Evolutionary conservation across 2,888 invertebrate species (phyloP).

Genomic region (Chymomyza caudatula): DNA sequence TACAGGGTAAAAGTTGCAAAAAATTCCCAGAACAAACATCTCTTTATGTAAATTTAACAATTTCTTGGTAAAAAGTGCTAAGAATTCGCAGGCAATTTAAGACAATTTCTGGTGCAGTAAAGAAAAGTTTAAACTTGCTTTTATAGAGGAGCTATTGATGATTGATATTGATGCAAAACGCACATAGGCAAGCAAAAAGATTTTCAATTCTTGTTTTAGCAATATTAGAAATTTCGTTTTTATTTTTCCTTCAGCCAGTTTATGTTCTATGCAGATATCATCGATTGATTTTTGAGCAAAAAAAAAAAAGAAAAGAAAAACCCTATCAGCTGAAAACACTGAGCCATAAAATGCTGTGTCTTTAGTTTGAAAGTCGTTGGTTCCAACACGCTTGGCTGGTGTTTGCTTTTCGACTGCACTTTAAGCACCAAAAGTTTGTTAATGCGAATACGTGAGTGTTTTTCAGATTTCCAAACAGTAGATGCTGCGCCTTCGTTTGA

Average conservation of each 20-base stretch:
- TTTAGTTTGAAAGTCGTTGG: background rate
- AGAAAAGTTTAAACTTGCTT: too few species aligned
- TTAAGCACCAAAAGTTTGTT: constrained; percentile 62
- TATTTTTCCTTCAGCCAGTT: background rate
- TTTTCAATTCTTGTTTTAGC: background rate
- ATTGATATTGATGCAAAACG: too few species aligned
- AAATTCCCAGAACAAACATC: too few species aligned
- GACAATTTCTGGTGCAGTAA: too few species aligned
- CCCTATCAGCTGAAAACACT: background rate
- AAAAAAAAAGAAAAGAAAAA: background rate
- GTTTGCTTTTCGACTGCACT: constrained; percentile 61
- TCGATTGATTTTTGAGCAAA: background rate
- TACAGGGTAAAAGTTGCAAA: too few species aligned
- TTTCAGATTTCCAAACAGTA: constrained; percentile 32
- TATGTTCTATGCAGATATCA: background rate
- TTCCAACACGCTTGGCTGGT: constrained; percentile 14
- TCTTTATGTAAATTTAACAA: too few species aligned
- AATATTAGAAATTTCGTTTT: background rate
- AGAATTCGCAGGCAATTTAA: too few species aligned
- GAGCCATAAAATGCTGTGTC: background rate
- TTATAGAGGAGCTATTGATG: too few species aligned
- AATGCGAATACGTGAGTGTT: constrained; percentile 65
- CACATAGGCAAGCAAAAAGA: too few species aligned
- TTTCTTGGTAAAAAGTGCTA: too few species aligned
- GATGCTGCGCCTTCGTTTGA: background rate